Evolutionary conservation across 1,140 invertebrate genomes (phyloP), one percentile per base, ranked within the genome.

Genomic region (Dolichoris vasculosae): DNA sequence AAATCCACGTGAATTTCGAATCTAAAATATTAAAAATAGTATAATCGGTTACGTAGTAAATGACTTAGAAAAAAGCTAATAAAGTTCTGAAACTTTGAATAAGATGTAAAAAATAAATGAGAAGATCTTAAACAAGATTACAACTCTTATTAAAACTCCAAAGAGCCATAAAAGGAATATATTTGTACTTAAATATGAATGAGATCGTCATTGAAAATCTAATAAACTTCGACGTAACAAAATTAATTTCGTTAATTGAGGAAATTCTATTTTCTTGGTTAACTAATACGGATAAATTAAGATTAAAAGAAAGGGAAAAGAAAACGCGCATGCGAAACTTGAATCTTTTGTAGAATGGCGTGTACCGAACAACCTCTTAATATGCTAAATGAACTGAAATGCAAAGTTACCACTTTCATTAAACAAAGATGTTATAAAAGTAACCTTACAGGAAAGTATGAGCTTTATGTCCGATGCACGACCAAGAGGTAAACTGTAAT

Each of bases 371-470:
- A 82, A 51, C 3, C 26, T 46, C n/a, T 75, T 83, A 73, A 83
- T 55, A 48, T 23, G 38, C 15, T 83, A 75, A 83, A 83, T 83
- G 81, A 83, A 69, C 48, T 83, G 43, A 84, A 84, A 84, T 77
- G 75, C 40, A 84, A 84, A 77, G 59, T 84, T 84, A 51, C 73
- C 55, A 11, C 81, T 35, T n/a, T 75, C 80, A 51, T 71, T 71
- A 48, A n/a, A 30, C 46, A 1, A 40, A 13, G 11, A 67, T 46
- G 55, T 67, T 80, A 80, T 26, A 59, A 59, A 64, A 67, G 38
- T 38, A 71, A 82, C 38, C 46, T 71, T 69, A 82, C 26, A 71
- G 51, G 63, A 71, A 82, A 55, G n/a, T 71, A 67, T 80, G 63
- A 64, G 55, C 2, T 43, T 73, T 73, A 6, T 26, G 6, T 43